phyloP scores from a whole-genome alignment of 2,113 vertebrate genomes.

The Antennarius striatus region DNA sequence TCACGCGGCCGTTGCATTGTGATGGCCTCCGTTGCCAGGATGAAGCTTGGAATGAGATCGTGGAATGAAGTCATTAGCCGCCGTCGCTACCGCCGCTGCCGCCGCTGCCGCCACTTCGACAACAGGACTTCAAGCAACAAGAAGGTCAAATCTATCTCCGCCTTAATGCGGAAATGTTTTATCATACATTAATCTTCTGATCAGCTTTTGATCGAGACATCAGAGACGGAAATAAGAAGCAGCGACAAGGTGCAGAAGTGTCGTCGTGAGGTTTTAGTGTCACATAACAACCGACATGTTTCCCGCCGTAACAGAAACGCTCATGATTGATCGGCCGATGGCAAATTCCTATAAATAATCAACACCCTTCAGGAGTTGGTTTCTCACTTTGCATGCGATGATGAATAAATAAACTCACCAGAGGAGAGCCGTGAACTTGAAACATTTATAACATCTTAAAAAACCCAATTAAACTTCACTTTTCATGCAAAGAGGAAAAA shows the following conservation, averaged over 20 bases:
- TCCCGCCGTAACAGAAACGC: neutral
- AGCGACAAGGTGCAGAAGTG: too few relatives aligned
- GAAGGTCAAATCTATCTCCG: slow-evolving; percentile 61
- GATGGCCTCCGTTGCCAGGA: slow-evolving; percentile 20
- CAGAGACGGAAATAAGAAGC: too few relatives aligned
- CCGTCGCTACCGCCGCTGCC: slow-evolving; percentile 20
- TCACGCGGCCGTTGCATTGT: slow-evolving; percentile 13
- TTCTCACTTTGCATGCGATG: too few relatives aligned
- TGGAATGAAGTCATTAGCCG: slow-evolving; percentile 16
- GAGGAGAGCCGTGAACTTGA: too few relatives aligned
- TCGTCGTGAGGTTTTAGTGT: slow-evolving; percentile 8
- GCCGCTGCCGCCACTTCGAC: too few relatives aligned
- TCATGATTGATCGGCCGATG: neutral
- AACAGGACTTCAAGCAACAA: slow-evolving; percentile 2
- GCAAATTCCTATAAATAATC: neutral
- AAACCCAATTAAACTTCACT: too few relatives aligned
- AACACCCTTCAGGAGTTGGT: neutral
- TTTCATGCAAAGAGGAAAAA: too few relatives aligned
- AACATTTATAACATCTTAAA: too few relatives aligned
- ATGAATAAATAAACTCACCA: too few relatives aligned
- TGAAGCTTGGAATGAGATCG: slow-evolving; percentile 16
- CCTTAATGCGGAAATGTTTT: slow-evolving; percentile 20
- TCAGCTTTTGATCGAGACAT: slow-evolving; percentile 5
- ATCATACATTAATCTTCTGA: neutral
- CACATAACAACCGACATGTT: neutral